phyloP scores from a whole-genome alignment of 1,140 invertebrate species.

The Oppia nitens region DNA sequence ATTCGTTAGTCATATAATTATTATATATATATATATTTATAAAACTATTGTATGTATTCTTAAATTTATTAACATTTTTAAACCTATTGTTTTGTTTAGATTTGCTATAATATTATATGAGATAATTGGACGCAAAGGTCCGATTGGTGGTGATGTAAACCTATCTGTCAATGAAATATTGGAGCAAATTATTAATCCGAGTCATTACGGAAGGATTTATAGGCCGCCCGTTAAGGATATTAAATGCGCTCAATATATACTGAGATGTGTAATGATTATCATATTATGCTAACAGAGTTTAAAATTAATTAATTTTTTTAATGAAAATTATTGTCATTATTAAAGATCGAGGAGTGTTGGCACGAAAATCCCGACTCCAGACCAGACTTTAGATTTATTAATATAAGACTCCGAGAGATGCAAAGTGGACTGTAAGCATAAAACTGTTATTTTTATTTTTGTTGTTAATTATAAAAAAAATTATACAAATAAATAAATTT shows the following conservation, averaged over 20 bases:
- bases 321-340: neutral
- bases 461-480: slow-evolving; percentile 39
- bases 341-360: slow-evolving; percentile 50
- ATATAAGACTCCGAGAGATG: slow-evolving; percentile 62
- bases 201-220: slow-evolving; percentile 27
- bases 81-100: neutral
- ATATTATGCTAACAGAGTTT: neutral
- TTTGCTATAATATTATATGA: slow-evolving; percentile 53
- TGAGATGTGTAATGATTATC: slow-evolving; percentile 31
- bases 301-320: neutral
- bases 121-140: slow-evolving; percentile 45
- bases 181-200: slow-evolving; percentile 29
- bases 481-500: slow-evolving; percentile 26
- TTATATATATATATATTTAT: neutral
- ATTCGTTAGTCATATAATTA: slow-evolving; percentile 8
- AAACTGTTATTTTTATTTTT: slow-evolving; percentile 1
- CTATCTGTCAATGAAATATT: slow-evolving; percentile 25
- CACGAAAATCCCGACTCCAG: slow-evolving; percentile 54
- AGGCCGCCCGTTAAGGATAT: slow-evolving; percentile 39
- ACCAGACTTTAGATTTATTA: slow-evolving; percentile 61
- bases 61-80: slow-evolving; percentile 30
- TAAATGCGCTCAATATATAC: slow-evolving; percentile 39
- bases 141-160: slow-evolving; percentile 42
- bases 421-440: slow-evolving; percentile 49
- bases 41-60: slow-evolving; percentile 32